These are phyloP conservation scores for Erebia aethiops DNA, from an alignment of 2,888 invertebrate species.

Conservation along the genomic window DNA sequence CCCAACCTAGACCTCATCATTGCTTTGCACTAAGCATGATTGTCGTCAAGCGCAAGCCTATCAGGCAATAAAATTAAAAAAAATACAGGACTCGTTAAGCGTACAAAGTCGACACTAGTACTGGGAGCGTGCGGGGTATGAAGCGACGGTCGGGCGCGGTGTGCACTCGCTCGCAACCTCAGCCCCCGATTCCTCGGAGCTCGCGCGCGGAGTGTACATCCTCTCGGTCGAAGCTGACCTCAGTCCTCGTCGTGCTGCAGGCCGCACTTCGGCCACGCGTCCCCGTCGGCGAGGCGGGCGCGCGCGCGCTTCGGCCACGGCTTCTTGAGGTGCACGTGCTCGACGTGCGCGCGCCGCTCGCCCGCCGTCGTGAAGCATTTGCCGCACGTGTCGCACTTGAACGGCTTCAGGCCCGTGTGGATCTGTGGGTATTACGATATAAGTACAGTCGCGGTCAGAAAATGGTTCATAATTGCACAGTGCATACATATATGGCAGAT, in stretches of 20 bases:
- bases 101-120: too few relatives aligned
- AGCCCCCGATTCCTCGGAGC: too few relatives aligned
- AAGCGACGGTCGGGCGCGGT: too few relatives aligned
- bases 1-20: too few relatives aligned
- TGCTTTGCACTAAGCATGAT: too few relatives aligned
- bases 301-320: slow-evolving; percentile 70
- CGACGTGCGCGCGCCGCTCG: slow-evolving; percentile 69
- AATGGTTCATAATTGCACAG: neutral
- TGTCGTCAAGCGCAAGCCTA: too few relatives aligned
- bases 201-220: too few relatives aligned
- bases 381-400: slow-evolving; percentile 72
- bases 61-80: too few relatives aligned
- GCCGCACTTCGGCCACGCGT: slow-evolving; percentile 40
- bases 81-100: too few relatives aligned
- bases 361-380: slow-evolving; percentile 72
- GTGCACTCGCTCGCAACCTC: too few relatives aligned
- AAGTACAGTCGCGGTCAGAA: too few relatives aligned
- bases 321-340: slow-evolving; percentile 74
- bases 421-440: slow-evolving; percentile 52
- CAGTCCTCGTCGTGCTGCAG: slow-evolving; percentile 40
- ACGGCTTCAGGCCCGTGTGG: slow-evolving; percentile 66
- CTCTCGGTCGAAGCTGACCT: neutral
- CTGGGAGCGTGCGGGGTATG: too few relatives aligned
- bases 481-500: neutral
- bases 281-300: slow-evolving; percentile 33